Percentiles rank a stretch among this genome's conserved stretches.
Evolutionary conservation across 2,113 vertebrate species (phyloP).

Genomic region (Eurystomus gularis): DNA sequence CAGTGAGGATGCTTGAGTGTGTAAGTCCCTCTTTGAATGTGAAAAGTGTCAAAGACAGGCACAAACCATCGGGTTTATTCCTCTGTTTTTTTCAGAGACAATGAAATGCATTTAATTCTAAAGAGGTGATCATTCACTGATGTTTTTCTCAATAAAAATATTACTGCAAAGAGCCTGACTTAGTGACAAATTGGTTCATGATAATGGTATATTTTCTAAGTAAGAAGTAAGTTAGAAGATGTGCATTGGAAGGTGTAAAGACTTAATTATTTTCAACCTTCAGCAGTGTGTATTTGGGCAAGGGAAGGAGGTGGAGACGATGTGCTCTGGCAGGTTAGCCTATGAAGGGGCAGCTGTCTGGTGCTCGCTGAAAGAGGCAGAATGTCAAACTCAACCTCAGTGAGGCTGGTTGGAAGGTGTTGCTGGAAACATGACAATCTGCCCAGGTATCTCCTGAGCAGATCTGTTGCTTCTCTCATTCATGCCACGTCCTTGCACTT

Average conservation of each 20-base stretch:
- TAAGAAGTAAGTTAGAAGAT: background rate
- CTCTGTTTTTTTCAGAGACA: background rate
- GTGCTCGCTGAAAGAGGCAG: background rate
- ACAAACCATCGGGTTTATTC: background rate
- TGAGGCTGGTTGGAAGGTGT: background rate
- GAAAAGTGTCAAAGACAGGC: background rate
- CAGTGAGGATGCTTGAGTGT: background rate
- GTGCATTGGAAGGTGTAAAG: background rate
- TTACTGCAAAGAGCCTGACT: background rate
- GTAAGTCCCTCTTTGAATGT: background rate
- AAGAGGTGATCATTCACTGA: background rate
- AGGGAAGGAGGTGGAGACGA: background rate
- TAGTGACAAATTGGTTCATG: background rate
- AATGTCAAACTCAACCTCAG: background rate
- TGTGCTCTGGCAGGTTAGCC: background rate
- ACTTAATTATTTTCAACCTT: background rate
- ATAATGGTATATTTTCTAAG: background rate
- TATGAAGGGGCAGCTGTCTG: background rate
- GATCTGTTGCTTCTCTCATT: background rate
- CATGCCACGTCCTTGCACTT: background rate
- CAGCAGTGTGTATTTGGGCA: fast-evolving
- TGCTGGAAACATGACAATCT: background rate
- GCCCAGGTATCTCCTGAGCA: fast-evolving
- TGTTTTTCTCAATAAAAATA: background rate
- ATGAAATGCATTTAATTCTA: background rate